Evolutionary conservation across 2,113 vertebrate genomes (phyloP).

Genomic region (Centropristis striata): DNA sequence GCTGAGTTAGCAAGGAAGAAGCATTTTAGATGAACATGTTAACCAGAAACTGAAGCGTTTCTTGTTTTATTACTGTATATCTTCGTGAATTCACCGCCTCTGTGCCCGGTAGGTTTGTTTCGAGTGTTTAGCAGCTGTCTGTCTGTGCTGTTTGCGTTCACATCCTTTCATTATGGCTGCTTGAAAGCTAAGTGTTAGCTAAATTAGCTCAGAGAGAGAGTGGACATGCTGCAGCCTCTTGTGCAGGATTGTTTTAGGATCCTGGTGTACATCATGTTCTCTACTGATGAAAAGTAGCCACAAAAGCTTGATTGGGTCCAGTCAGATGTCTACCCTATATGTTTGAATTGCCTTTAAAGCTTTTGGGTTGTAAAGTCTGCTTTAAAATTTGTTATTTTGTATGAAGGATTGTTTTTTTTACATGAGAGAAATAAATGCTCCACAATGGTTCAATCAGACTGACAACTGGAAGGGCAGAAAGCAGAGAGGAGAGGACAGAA

Average conservation of each 20-base stretch:
- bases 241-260: not conserved
- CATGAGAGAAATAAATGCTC: not conserved
- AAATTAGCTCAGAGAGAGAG: constrained; percentile 2
- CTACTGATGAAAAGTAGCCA: not conserved
- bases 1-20: not conserved
- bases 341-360: not conserved
- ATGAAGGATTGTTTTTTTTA: not conserved
- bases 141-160: not conserved
- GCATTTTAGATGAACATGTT: constrained; percentile 1
- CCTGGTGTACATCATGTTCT: not conserved
- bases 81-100: not conserved
- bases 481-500: no score
- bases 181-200: constrained; percentile 1
- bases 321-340: not conserved
- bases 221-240: not conserved
- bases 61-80: not conserved
- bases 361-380: not conserved
- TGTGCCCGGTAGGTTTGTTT: constrained; percentile 29
- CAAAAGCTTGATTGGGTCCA: not conserved
- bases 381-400: not conserved
- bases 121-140: not conserved
- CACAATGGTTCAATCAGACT: not conserved
- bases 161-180: not conserved
- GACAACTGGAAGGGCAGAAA: not conserved
- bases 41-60: not conserved